phyloP scores from a whole-genome alignment of 2,888 invertebrate genomes.

The Caenorhabditis sp. region DNA sequence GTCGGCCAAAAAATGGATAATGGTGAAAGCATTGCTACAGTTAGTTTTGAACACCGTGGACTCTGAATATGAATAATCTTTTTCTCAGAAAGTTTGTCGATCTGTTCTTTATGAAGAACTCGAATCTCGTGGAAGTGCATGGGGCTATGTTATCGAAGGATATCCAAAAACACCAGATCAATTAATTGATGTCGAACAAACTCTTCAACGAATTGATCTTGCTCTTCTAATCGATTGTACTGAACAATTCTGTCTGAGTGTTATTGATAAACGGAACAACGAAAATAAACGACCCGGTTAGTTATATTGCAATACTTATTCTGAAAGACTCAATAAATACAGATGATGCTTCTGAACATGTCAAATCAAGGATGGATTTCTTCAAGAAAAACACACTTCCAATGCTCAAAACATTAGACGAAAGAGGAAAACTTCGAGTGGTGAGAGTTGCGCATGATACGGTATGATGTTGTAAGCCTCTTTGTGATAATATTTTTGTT shows the following conservation, averaged over 20 bases:
- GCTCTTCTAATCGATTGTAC: slow-evolving; percentile 88
- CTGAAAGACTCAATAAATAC: neutral
- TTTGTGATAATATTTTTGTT: neutral
- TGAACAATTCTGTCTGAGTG: slow-evolving; percentile 76
- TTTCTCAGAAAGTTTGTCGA: slow-evolving; percentile 71
- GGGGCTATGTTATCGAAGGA: slow-evolving; percentile 73
- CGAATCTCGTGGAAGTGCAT: slow-evolving; percentile 58
- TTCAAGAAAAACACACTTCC: slow-evolving; percentile 88
- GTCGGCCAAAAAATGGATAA: slow-evolving; percentile 69
- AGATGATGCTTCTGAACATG: slow-evolving; percentile 87
- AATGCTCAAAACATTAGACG: slow-evolving; percentile 86
- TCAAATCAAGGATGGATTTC: slow-evolving; percentile 82
- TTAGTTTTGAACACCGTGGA: neutral
- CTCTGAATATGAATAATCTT: too few species aligned
- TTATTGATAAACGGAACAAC: slow-evolving; percentile 36
- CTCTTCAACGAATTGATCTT: slow-evolving; percentile 75
- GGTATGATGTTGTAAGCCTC: slow-evolving; percentile 21
- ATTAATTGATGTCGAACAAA: slow-evolving; percentile 32
- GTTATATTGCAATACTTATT: neutral
- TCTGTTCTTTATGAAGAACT: slow-evolving; percentile 70
- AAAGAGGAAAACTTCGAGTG: slow-evolving; percentile 83
- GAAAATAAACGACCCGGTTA: slow-evolving; percentile 25
- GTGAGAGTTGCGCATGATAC: slow-evolving; percentile 75
- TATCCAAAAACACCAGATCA: slow-evolving; percentile 73
- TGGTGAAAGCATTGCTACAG: slow-evolving; percentile 52